Percentiles rank a stretch among this genome's conserved stretches.
phyloP scores from a whole-genome alignment of 2,113 vertebrate species.

The Amphiprion ocellaris region DNA sequence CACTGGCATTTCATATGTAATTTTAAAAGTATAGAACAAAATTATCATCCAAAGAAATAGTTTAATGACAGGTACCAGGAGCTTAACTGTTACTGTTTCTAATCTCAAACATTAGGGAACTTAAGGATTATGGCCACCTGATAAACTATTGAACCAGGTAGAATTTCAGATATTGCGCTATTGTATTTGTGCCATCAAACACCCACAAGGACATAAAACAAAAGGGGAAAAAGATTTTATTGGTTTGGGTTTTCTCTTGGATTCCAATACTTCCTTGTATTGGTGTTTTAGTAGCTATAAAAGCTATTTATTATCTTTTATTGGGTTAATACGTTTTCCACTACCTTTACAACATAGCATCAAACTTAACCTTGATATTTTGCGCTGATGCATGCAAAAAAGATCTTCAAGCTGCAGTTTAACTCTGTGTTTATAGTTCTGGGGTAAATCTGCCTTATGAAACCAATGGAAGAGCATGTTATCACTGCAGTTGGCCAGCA shows the following conservation, averaged over 20 bases:
- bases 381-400: no score
- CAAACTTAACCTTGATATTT: no score
- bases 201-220: background rate
- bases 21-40: no score
- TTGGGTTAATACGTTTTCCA: background rate
- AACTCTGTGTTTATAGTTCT: background rate
- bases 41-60: no score
- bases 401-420: background rate
- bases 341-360: background rate
- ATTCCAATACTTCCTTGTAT: background rate
- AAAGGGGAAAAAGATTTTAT: background rate
- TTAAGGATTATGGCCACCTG: background rate
- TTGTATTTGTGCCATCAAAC: background rate
- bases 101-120: background rate
- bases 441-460: background rate
- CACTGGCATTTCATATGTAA: no score
- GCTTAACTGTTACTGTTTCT: background rate
- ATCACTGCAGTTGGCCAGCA: slow-evolving; percentile 43
- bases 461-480: background rate
- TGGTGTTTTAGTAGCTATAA: background rate
- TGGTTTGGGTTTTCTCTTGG: background rate
- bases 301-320: background rate
- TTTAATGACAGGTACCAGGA: no score
- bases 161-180: background rate
- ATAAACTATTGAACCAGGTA: slow-evolving; percentile 23